These are phyloP conservation scores for Opisthograptis luteolata DNA, from an alignment of 2,888 invertebrate species.

Conservation along the genomic window DNA sequence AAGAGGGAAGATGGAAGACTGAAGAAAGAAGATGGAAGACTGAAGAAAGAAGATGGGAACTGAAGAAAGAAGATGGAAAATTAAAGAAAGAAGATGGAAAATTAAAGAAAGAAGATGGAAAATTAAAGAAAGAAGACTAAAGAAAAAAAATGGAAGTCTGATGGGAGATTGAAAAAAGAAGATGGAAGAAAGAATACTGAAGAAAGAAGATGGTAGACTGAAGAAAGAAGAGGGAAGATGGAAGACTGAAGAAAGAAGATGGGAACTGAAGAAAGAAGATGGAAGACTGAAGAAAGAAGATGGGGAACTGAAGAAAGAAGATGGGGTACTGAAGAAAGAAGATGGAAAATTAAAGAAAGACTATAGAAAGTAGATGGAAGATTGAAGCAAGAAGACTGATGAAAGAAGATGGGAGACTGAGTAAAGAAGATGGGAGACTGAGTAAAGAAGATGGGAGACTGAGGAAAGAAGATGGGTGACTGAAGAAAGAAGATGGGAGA, in stretches of 20 bases:
- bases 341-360: slow-evolving; percentile 5
- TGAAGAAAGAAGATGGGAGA: slow-evolving; percentile 9
- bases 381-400: slow-evolving; percentile 5
- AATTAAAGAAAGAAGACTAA: slow-evolving; percentile 14
- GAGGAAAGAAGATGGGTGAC: slow-evolving; percentile 4
- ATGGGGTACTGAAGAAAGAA: slow-evolving; percentile 11
- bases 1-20: no score
- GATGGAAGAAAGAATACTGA: slow-evolving; percentile 1
- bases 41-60: slow-evolving; percentile 7
- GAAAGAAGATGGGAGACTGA: slow-evolving; percentile 16
- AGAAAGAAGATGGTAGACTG: slow-evolving; percentile 6
- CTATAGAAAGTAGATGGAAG: slow-evolving; percentile 12
- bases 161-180: no score
- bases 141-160: slow-evolving; percentile 22
- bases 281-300: slow-evolving; percentile 22
- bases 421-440: slow-evolving; percentile 1
- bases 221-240: slow-evolving; percentile 9
- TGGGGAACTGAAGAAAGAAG: slow-evolving; percentile 9
- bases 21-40: slow-evolving; percentile 4
- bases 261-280: slow-evolving; percentile 16
- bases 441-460: slow-evolving; percentile 7
- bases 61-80: slow-evolving; percentile 1
- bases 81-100: slow-evolving; percentile 18
- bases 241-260: slow-evolving; percentile 22
- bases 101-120: slow-evolving; percentile 20